Evolutionary conservation across 2,888 invertebrate genomes (phyloP).

Genomic region (Troides aeacus): DNA sequence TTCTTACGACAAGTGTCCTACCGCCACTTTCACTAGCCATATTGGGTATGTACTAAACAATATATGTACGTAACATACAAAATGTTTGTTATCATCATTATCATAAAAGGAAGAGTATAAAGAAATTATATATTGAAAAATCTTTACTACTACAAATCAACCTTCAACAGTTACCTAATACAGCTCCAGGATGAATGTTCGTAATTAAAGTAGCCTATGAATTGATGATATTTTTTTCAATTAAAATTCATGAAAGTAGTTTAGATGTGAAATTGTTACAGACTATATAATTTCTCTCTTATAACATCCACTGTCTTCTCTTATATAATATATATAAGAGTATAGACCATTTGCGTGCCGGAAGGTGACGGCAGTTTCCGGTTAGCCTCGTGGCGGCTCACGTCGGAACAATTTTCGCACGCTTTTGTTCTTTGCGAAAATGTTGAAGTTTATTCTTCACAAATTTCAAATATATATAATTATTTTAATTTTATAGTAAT

Average conservation of each 20-base stretch:
- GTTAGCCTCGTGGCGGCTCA: neutral
- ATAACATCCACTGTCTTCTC: neutral
- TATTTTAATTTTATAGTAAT: neutral
- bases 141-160: no score
- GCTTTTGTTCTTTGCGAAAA: neutral
- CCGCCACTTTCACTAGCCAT: neutral
- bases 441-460: neutral
- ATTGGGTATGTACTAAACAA: neutral
- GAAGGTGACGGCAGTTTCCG: slow-evolving; percentile 14
- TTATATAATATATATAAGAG: neutral
- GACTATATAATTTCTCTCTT: no score
- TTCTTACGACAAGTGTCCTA: neutral
- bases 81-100: no score
- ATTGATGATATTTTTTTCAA: no score
- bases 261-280: no score
- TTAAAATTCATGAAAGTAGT: no score
- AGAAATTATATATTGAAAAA: no score
- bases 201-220: no score
- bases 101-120: no score
- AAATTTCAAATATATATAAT: neutral
- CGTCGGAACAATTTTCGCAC: neutral
- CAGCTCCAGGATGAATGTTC: no score
- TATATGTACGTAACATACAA: neutral
- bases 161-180: no score
- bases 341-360: neutral